Evolutionary conservation across 1,140 invertebrate genomes (phyloP).

Genomic region (Oreohelix idahoensis): DNA sequence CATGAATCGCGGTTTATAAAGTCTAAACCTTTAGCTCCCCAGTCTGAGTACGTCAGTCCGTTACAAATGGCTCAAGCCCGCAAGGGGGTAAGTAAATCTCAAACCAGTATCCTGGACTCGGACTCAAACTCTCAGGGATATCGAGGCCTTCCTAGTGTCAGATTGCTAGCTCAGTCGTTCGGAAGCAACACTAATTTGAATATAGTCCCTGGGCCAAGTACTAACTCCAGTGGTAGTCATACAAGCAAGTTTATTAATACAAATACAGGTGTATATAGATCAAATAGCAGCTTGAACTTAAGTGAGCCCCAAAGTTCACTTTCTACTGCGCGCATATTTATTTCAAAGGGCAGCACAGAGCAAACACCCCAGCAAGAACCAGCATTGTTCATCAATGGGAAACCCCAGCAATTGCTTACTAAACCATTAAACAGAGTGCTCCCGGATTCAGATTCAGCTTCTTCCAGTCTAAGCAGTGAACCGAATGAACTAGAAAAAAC

Average conservation of each 20-base stretch:
- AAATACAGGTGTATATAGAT: neutral
- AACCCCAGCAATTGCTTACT: neutral
- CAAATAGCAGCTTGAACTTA: conserved; percentile 18
- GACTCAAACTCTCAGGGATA: neutral
- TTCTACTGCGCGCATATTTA: neutral
- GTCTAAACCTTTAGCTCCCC: neutral
- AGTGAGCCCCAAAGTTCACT: neutral
- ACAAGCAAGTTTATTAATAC: neutral
- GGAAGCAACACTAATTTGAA: conserved; percentile 31
- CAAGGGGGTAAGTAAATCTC: conserved; percentile 24
- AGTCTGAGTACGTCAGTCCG: neutral
- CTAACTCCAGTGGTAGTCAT: conserved; percentile 18
- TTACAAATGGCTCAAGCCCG: neutral
- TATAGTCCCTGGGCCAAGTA: neutral
- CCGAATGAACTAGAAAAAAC: conserved; percentile 1
- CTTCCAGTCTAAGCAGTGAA: neutral
- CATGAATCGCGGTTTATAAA: conserved; percentile 20
- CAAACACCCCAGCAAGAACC: neutral
- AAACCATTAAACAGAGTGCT: neutral
- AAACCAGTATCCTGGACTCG: neutral
- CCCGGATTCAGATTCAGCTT: neutral
- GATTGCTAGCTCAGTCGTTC: conserved; percentile 40
- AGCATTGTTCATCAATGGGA: conserved; percentile 7
- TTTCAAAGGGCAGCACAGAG: neutral
- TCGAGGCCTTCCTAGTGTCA: conserved; percentile 38